Conservation (phyloP, 2,797 vertebrate species). For the Cossypha dichroa region DNA sequence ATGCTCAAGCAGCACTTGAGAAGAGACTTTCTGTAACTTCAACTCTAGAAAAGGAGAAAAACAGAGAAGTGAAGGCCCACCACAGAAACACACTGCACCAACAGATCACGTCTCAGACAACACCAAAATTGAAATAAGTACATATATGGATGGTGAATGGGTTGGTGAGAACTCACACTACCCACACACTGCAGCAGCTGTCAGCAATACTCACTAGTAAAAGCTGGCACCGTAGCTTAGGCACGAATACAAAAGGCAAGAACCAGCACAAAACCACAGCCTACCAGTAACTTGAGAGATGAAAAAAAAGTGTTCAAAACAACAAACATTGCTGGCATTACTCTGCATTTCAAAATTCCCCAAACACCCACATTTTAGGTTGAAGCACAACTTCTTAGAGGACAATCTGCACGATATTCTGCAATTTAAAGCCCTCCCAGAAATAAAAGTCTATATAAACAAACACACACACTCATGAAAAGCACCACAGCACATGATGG, state of each 20-base stretch:
- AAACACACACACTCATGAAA: background rate
- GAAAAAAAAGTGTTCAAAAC: background rate
- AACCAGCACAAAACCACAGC: background rate
- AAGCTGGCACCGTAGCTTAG: background rate
- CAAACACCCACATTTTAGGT: background rate
- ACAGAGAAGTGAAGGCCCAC: background rate
- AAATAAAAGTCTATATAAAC: background rate
- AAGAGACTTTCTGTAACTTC: background rate
- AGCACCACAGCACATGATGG: background rate
- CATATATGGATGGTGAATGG: background rate
- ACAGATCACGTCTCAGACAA: background rate
- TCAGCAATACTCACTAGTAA: background rate
- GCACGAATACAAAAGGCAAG: background rate
- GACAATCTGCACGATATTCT: background rate
- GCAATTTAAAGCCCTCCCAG: background rate
- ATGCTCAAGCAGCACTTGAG: background rate
- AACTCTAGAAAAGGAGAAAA: background rate
- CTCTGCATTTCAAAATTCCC: background rate
- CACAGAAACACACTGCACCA: background rate
- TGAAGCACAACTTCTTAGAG: background rate
- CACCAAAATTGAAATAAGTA: background rate
- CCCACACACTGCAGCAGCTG: background rate
- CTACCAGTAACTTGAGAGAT: background rate
- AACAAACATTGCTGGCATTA: background rate
- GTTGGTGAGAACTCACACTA: slow-evolving; percentile 24